These are phyloP conservation scores for Notechis scutatus DNA, from an alignment of 2,113 vertebrate genomes.

Conservation along the genomic window DNA sequence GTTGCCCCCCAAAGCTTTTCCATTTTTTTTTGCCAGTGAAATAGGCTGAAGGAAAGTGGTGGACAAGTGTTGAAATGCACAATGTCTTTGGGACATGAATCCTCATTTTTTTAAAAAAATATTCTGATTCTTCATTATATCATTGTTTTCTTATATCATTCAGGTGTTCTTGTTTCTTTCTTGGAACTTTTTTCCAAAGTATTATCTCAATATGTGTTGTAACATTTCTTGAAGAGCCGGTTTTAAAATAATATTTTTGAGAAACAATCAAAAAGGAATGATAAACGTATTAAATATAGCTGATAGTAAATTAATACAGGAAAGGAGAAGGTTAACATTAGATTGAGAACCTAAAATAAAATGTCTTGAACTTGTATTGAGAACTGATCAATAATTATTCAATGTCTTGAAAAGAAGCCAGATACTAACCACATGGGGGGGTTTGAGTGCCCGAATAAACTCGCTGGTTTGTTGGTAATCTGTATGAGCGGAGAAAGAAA, in stretches of 20 bases:
- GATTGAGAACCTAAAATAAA: neutral
- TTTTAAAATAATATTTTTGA: neutral
- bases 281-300: neutral
- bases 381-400: neutral
- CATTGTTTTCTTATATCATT: neutral
- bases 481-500: slow-evolving; percentile 98
- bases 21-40: neutral
- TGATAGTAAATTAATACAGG: neutral
- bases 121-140: neutral
- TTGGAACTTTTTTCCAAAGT: neutral
- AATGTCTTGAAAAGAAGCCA: neutral
- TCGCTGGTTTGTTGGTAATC: slow-evolving; percentile 99
- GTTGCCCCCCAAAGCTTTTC: neutral
- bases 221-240: neutral
- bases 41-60: neutral
- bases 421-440: slow-evolving; percentile 90
- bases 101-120: neutral
- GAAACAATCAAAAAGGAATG: neutral
- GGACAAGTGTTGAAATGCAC: neutral
- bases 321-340: neutral
- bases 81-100: neutral
- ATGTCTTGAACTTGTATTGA: neutral
- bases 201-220: neutral
- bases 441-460: slow-evolving; percentile 96
- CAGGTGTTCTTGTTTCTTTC: neutral